A percentile compares a stretch with the other conserved stretches of the same genome.
Conservation (phyloP, 2,113 vertebrate genomes). For the Apistogramma diplotaenia region DNA sequence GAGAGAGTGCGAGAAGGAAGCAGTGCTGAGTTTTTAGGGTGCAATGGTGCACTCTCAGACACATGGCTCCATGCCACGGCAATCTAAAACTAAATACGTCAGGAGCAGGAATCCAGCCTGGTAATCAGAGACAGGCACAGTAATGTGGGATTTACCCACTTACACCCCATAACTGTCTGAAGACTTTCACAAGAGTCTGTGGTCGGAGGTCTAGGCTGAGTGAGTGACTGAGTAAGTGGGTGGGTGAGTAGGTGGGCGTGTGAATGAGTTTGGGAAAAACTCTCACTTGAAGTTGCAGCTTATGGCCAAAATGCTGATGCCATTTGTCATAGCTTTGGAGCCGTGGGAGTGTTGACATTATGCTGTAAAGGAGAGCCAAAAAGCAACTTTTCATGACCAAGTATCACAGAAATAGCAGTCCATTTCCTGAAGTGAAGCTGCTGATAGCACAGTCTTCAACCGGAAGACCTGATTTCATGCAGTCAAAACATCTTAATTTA, state of each 20-base stretch:
- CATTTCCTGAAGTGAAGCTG: constrained; percentile 35
- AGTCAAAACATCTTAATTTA: constrained; percentile 47
- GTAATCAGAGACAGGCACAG: constrained; percentile 69
- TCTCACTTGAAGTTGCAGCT: constrained; percentile 16
- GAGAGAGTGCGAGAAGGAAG: constrained; percentile 19
- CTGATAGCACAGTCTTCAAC: constrained; percentile 51
- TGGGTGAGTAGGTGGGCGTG: constrained; percentile 8
- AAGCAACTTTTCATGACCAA: constrained; percentile 3
- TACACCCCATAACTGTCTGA: constrained; percentile 68
- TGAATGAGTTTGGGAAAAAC: constrained; percentile 19
- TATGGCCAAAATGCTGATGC: constrained; percentile 37
- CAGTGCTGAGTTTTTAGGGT: constrained; percentile 7
- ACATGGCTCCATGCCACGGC: constrained; percentile 25
- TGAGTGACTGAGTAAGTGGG: constrained; percentile 41
- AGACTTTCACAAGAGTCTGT: constrained; percentile 70
- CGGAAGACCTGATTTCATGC: constrained; percentile 13
- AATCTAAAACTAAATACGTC: constrained; percentile 32
- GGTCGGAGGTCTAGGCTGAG: constrained; percentile 54
- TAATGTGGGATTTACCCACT: constrained; percentile 67
- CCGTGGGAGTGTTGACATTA: constrained; percentile 27
- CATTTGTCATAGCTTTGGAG: constrained; percentile 43
- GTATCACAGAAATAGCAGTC: constrained; percentile 4
- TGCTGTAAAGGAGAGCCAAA: not conserved
- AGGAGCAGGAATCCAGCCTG: constrained; percentile 38
- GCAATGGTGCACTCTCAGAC: constrained; percentile 18